Conservation (phyloP, 2,113 vertebrate genomes). For the Atrichornis clamosus region DNA sequence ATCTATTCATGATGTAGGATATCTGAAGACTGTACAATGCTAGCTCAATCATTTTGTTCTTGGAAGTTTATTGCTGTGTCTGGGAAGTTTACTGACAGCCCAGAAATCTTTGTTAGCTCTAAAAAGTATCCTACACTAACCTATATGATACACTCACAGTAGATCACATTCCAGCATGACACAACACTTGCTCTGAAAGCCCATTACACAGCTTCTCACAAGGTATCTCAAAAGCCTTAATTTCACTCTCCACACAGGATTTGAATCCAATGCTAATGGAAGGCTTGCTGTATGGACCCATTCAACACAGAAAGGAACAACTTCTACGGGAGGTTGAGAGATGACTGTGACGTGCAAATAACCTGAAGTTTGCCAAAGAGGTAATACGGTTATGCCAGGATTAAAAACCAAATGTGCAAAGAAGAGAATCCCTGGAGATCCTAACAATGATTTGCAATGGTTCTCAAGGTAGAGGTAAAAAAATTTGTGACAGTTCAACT, state of each 20-base stretch:
- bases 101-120: not conserved
- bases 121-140: not conserved
- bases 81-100: not conserved
- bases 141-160: rapidly evolving
- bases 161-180: not conserved
- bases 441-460: not conserved
- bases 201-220: not conserved
- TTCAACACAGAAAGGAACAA: not conserved
- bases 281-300: not conserved
- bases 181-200: not conserved
- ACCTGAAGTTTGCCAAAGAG: not conserved
- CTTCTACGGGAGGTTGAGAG: not conserved
- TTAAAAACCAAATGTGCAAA: not conserved
- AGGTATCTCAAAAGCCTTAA: not conserved
- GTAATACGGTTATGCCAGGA: not conserved
- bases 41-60: not conserved
- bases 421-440: not conserved
- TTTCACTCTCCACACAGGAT: not conserved
- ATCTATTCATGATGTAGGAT: not conserved
- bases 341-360: not conserved
- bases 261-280: not conserved
- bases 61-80: not conserved
- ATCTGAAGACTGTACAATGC: not conserved
- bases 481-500: not conserved
- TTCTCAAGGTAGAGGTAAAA: not conserved